A percentile compares a stretch with the other conserved stretches of the same genome.
Evolutionary conservation across 2,113 vertebrate genomes (phyloP).

Genomic region (Ciconia maguari): DNA sequence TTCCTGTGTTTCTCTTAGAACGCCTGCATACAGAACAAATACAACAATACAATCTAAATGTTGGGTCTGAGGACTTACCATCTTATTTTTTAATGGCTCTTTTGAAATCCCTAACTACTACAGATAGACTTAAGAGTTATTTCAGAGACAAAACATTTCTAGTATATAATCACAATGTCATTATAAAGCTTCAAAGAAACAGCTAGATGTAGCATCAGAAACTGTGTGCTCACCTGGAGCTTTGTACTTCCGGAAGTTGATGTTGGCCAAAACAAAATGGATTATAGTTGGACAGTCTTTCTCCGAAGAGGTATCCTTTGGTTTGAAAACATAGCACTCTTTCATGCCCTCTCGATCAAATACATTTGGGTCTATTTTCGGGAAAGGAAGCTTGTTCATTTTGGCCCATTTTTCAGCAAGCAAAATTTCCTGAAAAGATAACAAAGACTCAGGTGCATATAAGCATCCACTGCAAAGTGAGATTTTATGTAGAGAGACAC

Average conservation of each 20-base stretch:
- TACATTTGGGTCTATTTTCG: constrained; percentile 95
- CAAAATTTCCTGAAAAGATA: constrained; percentile 84
- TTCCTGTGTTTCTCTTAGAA: constrained; percentile 86
- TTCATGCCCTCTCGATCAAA: constrained; percentile 96
- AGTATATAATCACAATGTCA: background rate
- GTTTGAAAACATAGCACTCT: constrained; percentile 96
- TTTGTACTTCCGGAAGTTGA: constrained; percentile 92
- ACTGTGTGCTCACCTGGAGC: constrained; percentile 81
- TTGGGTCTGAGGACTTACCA: background rate
- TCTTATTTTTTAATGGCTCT: background rate
- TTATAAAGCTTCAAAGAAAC: background rate
- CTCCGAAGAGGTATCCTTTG: constrained; percentile 84
- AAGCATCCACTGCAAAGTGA: background rate
- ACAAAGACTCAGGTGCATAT: background rate
- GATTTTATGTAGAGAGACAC: background rate
- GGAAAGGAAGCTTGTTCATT: constrained; percentile 97
- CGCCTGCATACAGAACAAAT: constrained; percentile 72
- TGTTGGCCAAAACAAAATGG: constrained; percentile 97
- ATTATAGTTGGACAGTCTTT: constrained; percentile 93
- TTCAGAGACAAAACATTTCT: background rate
- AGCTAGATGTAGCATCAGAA: background rate
- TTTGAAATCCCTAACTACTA: background rate
- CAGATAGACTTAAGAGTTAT: background rate
- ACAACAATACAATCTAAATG: background rate
- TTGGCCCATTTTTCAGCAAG: constrained; percentile 98